Evolutionary conservation across 2,113 vertebrate genomes (phyloP), one percentile per base, ranked within the genome.

Genomic region (Potamarius usumacintae): DNA sequence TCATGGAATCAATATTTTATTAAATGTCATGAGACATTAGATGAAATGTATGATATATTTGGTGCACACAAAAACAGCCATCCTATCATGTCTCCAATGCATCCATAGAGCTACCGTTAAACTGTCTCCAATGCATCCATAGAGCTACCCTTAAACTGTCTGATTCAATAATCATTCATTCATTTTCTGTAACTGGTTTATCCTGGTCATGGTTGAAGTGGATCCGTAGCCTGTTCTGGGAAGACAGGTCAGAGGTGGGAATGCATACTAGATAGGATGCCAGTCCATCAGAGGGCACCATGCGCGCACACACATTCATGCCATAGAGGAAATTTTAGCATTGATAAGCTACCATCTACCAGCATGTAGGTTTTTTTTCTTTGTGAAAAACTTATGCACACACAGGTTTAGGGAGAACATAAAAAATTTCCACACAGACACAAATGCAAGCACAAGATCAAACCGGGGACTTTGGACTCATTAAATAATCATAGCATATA

Each of bases 401-500:
- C 42, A 42, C 42, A 42, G 30, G 20, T 34, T 50, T 76, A 18
- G 42, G 42, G 20, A 50, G 42, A 76, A 50, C 42, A 18, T 72
- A 25, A 2, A 65, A 42, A 27, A 65, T 30, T 12, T 10, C 8
- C 4, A 77, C 48, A 25, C 6, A 53, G 15, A 42, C 30, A 14
- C 0, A n/a, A n/a, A 17, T 27, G 22, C 76, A 78, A 78, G 7
- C 52, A 27, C 14, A 55, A 25, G n/a, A 78, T 78, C 52, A 27
- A 78, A 78, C 12, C 6, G 4, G 18, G 34, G 34, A 48, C 17
- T 18, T 10, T 76, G 42, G 42, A 76, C 20, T 82, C 5, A 82
- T 63, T 63, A 62, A 25, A 81, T 86, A 81, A 81, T 81, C 20
- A 81, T n/a, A n/a, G 22, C n/a, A 57, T 57, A 48, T 15, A 42